phyloP scores from a whole-genome alignment of 1,140 invertebrate genomes.

The Onthophagus taurus region DNA sequence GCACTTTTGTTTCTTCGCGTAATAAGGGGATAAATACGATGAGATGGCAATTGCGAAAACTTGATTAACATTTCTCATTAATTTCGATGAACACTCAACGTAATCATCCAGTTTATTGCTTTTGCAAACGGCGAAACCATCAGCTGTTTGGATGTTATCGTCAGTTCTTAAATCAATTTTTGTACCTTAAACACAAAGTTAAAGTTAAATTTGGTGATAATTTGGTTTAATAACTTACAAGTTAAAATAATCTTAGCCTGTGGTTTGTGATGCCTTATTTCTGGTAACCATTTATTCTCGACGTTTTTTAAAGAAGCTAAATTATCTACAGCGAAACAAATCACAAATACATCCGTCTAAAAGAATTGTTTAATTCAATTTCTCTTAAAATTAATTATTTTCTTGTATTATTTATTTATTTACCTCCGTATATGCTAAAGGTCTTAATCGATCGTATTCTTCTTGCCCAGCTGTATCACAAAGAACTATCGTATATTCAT shows the following conservation, averaged over 20 bases:
- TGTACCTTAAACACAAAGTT: slow-evolving; percentile 8
- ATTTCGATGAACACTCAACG: slow-evolving; percentile 18
- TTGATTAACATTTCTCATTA: slow-evolving; percentile 15
- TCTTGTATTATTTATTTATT: slow-evolving; percentile 11
- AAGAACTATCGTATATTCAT: slow-evolving; percentile 30
- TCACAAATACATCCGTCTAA: slow-evolving; percentile 94
- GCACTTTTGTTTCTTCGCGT: slow-evolving; percentile 1
- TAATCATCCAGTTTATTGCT: slow-evolving; percentile 15
- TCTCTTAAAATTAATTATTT: not conserved
- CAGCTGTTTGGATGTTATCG: not conserved
- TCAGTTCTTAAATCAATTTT: slow-evolving; percentile 12
- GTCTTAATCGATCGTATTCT: slow-evolving; percentile 89
- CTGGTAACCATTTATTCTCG: slow-evolving; percentile 91
- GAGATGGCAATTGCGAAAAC: slow-evolving; percentile 16
- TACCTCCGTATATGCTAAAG: slow-evolving; percentile 83
- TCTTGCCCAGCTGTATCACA: slow-evolving; percentile 86
- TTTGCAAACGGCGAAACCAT: slow-evolving; percentile 9
- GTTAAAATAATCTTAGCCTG: slow-evolving; percentile 30
- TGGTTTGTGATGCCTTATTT: slow-evolving; percentile 43
- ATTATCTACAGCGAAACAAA: slow-evolving; percentile 96
- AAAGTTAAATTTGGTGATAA: not conserved
- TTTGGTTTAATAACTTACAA: slow-evolving; percentile 26
- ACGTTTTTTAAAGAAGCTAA: slow-evolving; percentile 98
- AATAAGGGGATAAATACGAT: slow-evolving; percentile 4
- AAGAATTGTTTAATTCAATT: no score